A percentile compares a stretch with the other conserved stretches of the same genome.
Evolutionary conservation across 92 coral and sea anemone genomes (phyloP).

Genomic region (Umimayanthus kanabou): DNA sequence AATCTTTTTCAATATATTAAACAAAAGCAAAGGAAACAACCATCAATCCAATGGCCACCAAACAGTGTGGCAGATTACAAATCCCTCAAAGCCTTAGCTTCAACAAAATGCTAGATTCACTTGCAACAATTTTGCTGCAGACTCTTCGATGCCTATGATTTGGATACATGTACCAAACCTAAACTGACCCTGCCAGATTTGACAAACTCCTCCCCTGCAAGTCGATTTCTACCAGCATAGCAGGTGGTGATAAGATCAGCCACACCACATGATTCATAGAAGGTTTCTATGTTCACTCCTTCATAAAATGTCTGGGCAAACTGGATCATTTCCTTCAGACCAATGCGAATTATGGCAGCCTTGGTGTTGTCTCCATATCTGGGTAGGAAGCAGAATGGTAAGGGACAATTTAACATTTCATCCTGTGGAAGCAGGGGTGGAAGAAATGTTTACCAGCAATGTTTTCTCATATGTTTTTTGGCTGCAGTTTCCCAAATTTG

Average conservation of each 20-base stretch:
- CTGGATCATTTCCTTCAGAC: constrained; percentile 92
- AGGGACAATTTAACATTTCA: no score
- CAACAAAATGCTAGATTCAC: no score
- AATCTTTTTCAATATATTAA: no score
- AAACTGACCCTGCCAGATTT: constrained; percentile 72
- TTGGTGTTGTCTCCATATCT: constrained; percentile 94
- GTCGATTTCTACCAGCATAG: constrained; percentile 96
- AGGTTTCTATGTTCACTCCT: constrained; percentile 87
- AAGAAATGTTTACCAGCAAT: neutral
- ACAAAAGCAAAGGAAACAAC: no score
- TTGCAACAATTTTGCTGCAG: no score
- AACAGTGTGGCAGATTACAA: no score
- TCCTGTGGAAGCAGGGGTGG: neutral
- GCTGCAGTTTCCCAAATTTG: no score
- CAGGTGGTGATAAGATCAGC: constrained; percentile 98
- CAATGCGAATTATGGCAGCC: constrained; percentile 96
- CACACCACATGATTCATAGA: constrained; percentile 97
- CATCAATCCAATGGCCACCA: no score
- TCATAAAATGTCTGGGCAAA: constrained; percentile 92
- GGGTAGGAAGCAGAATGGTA: neutral
- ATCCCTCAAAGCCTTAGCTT: no score
- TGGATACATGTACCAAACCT: neutral
- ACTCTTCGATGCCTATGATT: neutral
- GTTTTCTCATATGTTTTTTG: neutral
- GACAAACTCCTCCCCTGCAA: constrained; percentile 94